A percentile compares a stretch with the other conserved stretches of the same genome.
Conservation (phyloP, 2,888 invertebrate genomes). For the Ligdia adustata region DNA sequence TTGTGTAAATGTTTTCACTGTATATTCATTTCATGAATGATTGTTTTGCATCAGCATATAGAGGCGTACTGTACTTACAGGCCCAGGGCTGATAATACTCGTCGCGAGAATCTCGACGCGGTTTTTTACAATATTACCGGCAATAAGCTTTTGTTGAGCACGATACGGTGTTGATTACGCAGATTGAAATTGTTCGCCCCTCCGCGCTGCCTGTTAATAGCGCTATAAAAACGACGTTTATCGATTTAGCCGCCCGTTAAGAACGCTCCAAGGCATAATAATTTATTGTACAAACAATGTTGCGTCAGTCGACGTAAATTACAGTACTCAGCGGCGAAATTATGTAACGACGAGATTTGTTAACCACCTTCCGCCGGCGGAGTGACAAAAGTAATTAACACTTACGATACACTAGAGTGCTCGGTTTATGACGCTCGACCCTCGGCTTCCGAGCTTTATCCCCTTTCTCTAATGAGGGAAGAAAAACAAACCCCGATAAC, state of each 20-base stretch:
- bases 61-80: background rate
- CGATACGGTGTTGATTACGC: conserved; percentile 72
- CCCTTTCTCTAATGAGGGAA: conserved; percentile 61
- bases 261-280: conserved; percentile 73
- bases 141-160: conserved; percentile 58
- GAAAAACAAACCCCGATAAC: conserved; percentile 59
- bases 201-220: conserved; percentile 75
- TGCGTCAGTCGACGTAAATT: conserved; percentile 71
- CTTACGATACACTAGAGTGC: conserved; percentile 74
- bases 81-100: background rate
- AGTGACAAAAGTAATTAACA: conserved; percentile 82
- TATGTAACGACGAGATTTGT: conserved; percentile 75
- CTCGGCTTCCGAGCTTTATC: conserved; percentile 54
- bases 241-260: conserved; percentile 77
- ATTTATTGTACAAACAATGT: conserved; percentile 79
- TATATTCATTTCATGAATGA: conserved; percentile 2
- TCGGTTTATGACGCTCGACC: conserved; percentile 69
- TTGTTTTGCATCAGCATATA: conserved; percentile 8
- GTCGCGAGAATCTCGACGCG: conserved; percentile 23
- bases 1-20: conserved; percentile 12
- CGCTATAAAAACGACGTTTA: conserved; percentile 80
- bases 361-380: conserved; percentile 67
- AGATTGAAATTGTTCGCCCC: conserved; percentile 76
- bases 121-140: conserved; percentile 51
- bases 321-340: conserved; percentile 66